These are phyloP conservation scores for Diabrotica balteata DNA, from an alignment of 2,888 invertebrate species.

Conservation along the genomic window DNA sequence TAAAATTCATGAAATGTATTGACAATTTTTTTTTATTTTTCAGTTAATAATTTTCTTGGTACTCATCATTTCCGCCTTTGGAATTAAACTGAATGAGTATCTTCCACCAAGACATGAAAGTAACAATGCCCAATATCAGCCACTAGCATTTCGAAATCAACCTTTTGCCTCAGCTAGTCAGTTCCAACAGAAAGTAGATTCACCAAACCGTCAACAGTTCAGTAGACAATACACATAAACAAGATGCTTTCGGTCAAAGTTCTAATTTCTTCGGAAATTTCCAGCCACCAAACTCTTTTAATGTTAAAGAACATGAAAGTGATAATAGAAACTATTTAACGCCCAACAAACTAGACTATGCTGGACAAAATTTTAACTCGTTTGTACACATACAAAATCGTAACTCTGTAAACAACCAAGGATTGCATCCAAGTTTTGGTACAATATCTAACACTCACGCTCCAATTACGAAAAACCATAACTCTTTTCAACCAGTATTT, in stretches of 20 bases:
- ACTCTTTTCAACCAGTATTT: background rate
- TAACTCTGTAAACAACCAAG: background rate
- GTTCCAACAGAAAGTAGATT: background rate
- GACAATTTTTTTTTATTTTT: slow-evolving; percentile 7
- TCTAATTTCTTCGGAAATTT: background rate
- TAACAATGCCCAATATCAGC: slow-evolving; percentile 4
- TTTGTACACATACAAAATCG: slow-evolving; percentile 13
- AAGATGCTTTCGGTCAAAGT: background rate
- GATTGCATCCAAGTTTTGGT: background rate
- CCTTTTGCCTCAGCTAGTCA: background rate
- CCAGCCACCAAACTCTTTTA: background rate
- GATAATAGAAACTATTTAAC: slow-evolving; percentile 9
- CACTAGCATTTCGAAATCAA: slow-evolving; percentile 13
- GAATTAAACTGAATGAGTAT: slow-evolving; percentile 44
- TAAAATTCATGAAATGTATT: too few relatives aligned
- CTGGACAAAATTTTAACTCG: slow-evolving; percentile 9
- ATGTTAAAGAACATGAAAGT: background rate
- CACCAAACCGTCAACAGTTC: background rate
- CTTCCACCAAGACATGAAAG: slow-evolving; percentile 24
- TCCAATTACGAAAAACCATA: background rate
- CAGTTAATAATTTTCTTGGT: slow-evolving; percentile 37
- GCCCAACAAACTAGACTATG: too few relatives aligned
- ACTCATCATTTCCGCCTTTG: slow-evolving; percentile 33
- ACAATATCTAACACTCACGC: background rate
- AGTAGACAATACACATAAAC: background rate